phyloP scores from a whole-genome alignment of 2,888 invertebrate species.

The Netelia virgata region DNA sequence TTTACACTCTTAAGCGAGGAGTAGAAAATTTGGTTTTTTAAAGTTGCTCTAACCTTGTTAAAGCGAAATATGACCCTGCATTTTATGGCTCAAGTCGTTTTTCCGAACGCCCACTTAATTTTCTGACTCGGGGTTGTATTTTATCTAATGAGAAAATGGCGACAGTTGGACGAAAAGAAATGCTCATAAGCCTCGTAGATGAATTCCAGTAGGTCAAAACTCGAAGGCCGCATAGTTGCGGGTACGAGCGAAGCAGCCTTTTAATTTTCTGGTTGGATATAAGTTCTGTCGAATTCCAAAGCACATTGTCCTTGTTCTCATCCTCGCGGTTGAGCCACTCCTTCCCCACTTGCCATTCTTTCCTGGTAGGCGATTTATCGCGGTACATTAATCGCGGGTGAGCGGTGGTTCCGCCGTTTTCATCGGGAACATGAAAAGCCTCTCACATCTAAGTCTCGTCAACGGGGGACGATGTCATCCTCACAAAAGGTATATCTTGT shows the following conservation, averaged over 20 bases:
- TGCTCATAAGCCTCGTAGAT: neutral
- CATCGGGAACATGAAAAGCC: slow-evolving; percentile 72
- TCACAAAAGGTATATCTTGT: slow-evolving; percentile 9
- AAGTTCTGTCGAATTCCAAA: slow-evolving; percentile 39
- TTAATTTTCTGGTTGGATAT: slow-evolving; percentile 61
- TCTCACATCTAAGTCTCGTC: slow-evolving; percentile 65
- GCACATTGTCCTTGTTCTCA: slow-evolving; percentile 43
- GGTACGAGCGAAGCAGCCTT: slow-evolving; percentile 36
- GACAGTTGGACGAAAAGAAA: neutral
- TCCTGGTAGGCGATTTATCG: slow-evolving; percentile 46
- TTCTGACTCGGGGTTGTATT: neutral
- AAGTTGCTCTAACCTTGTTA: no score
- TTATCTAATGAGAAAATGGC: neutral
- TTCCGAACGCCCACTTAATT: neutral
- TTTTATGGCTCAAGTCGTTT: neutral
- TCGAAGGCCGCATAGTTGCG: slow-evolving; percentile 34
- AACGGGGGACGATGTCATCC: slow-evolving; percentile 20
- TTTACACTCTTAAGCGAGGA: no score
- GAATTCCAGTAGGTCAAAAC: slow-evolving; percentile 10
- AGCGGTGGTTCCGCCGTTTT: slow-evolving; percentile 36
- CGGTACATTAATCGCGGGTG: slow-evolving; percentile 57
- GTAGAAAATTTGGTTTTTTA: no score
- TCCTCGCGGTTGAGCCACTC: slow-evolving; percentile 61
- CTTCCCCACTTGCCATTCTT: slow-evolving; percentile 47
- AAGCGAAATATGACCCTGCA: no score